phyloP scores from a whole-genome alignment of 2,888 invertebrate species.

The Lycocerus yunnanus region DNA sequence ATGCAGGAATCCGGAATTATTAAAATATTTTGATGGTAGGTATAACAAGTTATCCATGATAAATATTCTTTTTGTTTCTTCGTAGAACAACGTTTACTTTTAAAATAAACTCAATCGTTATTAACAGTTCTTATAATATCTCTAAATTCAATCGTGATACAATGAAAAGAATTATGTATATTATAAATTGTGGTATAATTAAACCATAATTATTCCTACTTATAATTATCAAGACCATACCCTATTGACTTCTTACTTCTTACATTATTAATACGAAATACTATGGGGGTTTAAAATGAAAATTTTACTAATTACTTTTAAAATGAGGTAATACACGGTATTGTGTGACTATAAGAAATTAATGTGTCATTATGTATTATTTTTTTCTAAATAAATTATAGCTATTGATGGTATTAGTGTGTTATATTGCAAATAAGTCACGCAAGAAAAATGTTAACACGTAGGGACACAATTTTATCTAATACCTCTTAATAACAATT shows the following conservation, averaged over 20 bases:
- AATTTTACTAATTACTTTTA: background rate
- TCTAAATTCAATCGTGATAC: too few species aligned
- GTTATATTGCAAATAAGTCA: too few species aligned
- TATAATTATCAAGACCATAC: background rate
- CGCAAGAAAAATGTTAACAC: too few species aligned
- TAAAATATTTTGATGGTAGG: background rate
- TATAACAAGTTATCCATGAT: background rate
- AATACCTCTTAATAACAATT: too few species aligned
- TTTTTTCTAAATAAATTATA: too few species aligned
- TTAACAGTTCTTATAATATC: too few species aligned
- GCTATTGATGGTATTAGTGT: too few species aligned
- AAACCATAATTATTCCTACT: background rate
- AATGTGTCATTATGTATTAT: too few species aligned
- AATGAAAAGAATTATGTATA: background rate
- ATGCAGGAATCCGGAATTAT: background rate
- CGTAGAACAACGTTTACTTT: background rate
- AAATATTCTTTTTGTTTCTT: too few species aligned
- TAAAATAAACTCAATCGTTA: background rate
- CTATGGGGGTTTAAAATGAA: background rate
- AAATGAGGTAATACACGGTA: background rate
- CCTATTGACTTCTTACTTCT: background rate
- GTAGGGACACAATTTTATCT: too few species aligned
- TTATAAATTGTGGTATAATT: background rate
- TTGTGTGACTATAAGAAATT: background rate
- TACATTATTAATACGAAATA: background rate